These are phyloP conservation scores for Karalla daura DNA, from an alignment of 2,797 vertebrate species.

Conservation along the genomic window DNA sequence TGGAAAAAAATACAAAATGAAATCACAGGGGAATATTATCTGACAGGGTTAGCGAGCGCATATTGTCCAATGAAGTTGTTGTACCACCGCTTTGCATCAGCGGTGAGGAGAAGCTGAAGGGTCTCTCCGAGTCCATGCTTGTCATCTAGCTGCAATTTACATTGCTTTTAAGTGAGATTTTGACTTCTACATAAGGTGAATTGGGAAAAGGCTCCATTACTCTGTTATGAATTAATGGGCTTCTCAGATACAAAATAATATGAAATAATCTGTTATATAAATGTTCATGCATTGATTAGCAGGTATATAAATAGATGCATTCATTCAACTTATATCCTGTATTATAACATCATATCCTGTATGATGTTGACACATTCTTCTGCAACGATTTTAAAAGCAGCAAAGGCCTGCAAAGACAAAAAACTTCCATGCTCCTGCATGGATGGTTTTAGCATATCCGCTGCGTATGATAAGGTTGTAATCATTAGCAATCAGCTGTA, in stretches of 20 bases:
- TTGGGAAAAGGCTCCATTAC: not conserved
- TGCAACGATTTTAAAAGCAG: not conserved
- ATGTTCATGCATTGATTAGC: too few species aligned
- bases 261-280: too few species aligned
- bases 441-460: slow-evolving; percentile 19
- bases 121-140: not conserved
- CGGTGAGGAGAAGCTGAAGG: not conserved
- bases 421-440: not conserved
- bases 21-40: slow-evolving; percentile 34
- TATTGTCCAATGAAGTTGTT: slow-evolving; percentile 10
- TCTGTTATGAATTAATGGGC: not conserved
- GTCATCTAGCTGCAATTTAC: not conserved
- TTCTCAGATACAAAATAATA: not conserved
- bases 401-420: not conserved
- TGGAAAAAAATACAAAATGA: too few species aligned
- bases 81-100: slow-evolving; percentile 22
- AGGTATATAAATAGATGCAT: too few species aligned
- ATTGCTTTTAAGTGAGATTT: not conserved
- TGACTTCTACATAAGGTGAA: not conserved
- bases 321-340: too few species aligned
- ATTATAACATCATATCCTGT: not conserved
- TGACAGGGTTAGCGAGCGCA: not conserved
- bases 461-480: slow-evolving; percentile 45
- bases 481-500: slow-evolving; percentile 60
- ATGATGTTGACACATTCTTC: not conserved